These are phyloP conservation scores for Cathartes aura DNA, from an alignment of 2,113 vertebrate genomes.

Conservation along the genomic window DNA sequence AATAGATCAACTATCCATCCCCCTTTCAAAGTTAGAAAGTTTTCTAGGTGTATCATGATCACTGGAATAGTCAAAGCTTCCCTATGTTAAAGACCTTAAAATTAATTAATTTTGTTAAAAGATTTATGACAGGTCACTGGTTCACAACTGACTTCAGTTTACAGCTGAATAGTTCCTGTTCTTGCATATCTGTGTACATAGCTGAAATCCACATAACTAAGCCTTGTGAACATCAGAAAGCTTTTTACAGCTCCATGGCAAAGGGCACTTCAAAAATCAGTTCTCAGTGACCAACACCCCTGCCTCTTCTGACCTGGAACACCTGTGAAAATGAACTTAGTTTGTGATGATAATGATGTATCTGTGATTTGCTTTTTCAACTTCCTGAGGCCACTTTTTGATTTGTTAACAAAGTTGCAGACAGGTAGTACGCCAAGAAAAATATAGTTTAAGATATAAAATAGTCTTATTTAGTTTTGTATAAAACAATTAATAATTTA, in stretches of 20 bases:
- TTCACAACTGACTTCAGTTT: conserved; percentile 14
- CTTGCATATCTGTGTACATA: conserved; percentile 2
- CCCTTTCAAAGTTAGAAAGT: not conserved
- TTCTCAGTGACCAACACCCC: not conserved
- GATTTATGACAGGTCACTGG: not conserved
- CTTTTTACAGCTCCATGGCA: not conserved
- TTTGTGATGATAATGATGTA: not conserved
- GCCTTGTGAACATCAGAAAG: not conserved
- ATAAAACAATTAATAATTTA: not conserved
- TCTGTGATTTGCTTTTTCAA: not conserved
- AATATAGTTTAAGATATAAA: not conserved
- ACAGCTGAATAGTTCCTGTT: not conserved
- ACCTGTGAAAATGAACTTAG: not conserved
- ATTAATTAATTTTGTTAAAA: not conserved
- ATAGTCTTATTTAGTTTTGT: not conserved
- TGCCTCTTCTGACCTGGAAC: not conserved
- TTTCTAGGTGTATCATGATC: not conserved
- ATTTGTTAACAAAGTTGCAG: not conserved
- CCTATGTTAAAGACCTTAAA: not conserved
- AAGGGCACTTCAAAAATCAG: not conserved
- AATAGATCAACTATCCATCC: not conserved
- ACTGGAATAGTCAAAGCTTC: not conserved
- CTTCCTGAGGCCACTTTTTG: not conserved
- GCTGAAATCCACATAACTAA: not conserved
- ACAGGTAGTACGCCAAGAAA: not conserved